Percentiles rank a stretch among this genome's conserved stretches.
phyloP scores from a whole-genome alignment of 2,888 invertebrate species.

The Pseudococcus viburni region DNA sequence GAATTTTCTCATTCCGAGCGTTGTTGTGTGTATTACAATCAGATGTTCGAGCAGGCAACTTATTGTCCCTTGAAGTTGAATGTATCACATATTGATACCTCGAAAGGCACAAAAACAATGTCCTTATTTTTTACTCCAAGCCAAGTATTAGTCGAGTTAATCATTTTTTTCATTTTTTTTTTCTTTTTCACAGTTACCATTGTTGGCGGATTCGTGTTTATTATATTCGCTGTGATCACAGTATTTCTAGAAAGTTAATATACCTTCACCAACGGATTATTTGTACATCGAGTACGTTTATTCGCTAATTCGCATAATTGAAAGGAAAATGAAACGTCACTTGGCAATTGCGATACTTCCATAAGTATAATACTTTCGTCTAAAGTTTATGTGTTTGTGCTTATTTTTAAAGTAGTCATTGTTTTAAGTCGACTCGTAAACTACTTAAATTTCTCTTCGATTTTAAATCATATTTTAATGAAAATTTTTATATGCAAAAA shows the following conservation, averaged over 20 bases:
- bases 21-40: background rate
- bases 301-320: background rate
- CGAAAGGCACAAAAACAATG: too few relatives aligned
- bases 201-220: constrained; percentile 95
- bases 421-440: constrained; percentile 4
- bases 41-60: background rate
- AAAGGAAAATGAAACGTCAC: constrained; percentile 53
- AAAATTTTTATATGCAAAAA: background rate
- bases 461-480: background rate
- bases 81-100: too few relatives aligned
- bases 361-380: background rate
- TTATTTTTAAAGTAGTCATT: background rate
- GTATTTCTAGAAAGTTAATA: constrained; percentile 80
- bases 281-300: background rate
- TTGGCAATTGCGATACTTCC: background rate
- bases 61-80: background rate
- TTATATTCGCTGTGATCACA: constrained; percentile 93
- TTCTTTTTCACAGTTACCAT: constrained; percentile 86
- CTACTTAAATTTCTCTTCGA: constrained; percentile 1
- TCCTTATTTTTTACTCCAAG: too few relatives aligned
- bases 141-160: background rate
- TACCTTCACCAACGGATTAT: background rate
- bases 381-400: background rate
- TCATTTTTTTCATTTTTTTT: constrained; percentile 64
- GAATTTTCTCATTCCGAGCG: background rate